Evolutionary conservation across 2,797 vertebrate genomes (phyloP).

Genomic region (Diglossa cyanea): DNA sequence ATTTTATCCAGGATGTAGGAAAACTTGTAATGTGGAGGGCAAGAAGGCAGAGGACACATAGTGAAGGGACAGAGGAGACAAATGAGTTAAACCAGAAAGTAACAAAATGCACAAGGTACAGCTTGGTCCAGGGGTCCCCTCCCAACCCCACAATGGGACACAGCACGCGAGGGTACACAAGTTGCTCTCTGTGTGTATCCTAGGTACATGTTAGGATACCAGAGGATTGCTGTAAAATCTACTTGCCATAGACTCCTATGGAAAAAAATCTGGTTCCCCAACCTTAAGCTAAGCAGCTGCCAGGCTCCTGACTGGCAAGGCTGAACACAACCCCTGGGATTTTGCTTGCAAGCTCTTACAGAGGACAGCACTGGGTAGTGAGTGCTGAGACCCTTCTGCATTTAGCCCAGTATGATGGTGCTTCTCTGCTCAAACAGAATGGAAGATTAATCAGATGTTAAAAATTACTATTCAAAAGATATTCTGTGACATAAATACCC

Average conservation of each 20-base stretch:
- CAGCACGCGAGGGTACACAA: fast-evolving
- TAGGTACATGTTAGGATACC: fast-evolving
- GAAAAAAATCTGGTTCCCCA: neutral
- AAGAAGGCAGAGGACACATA: neutral
- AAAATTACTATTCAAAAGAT: conserved; percentile 36
- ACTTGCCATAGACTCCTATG: neutral
- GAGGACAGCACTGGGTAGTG: neutral
- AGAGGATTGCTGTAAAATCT: neutral
- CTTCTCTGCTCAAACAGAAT: neutral
- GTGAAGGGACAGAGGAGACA: neutral
- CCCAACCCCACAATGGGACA: neutral
- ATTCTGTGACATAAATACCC: conserved; percentile 18
- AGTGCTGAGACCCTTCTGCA: fast-evolving
- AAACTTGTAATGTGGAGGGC: neutral
- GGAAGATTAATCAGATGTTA: conserved; percentile 22
- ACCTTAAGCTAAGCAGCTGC: neutral
- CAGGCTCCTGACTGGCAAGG: neutral
- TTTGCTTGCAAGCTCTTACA: neutral
- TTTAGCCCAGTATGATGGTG: neutral
- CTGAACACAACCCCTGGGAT: neutral
- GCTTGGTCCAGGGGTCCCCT: neutral
- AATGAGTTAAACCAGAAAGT: neutral
- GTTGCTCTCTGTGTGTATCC: neutral
- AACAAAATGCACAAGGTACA: neutral
- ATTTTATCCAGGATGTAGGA: neutral